Conservation (phyloP, 2,888 invertebrate genomes). For the Slavum lentiscoides region DNA sequence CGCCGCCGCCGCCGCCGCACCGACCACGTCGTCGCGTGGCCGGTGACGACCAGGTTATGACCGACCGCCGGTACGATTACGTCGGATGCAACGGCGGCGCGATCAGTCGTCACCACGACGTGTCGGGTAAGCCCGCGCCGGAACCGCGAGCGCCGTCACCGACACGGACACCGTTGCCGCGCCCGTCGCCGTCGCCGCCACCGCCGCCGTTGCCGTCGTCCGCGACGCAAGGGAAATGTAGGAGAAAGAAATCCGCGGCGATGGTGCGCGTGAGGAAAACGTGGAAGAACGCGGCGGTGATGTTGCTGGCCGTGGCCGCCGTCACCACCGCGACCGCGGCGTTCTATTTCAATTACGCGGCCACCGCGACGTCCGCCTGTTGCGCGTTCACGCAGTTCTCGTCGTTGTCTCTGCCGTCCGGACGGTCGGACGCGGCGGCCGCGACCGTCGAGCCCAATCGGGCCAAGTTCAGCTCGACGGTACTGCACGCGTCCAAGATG, state of each 20-base stretch:
- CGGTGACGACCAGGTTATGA: background rate
- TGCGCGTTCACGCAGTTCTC: background rate
- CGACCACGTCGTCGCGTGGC: background rate
- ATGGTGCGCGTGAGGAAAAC: conserved; percentile 32
- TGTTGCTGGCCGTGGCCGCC: conserved; percentile 21
- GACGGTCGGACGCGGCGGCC: too few species aligned
- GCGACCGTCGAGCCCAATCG: conserved; percentile 67
- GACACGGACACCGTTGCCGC: background rate
- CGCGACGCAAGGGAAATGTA: background rate
- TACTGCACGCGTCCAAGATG: conserved; percentile 65
- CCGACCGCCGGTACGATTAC: conserved; percentile 11
- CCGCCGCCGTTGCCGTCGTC: background rate
- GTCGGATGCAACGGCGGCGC: background rate
- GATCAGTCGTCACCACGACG: background rate
- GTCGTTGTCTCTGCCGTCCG: background rate
- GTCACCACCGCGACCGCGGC: conserved; percentile 31
- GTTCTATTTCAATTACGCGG: conserved; percentile 44
- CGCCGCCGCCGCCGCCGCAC: background rate
- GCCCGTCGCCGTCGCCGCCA: background rate
- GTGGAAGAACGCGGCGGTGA: conserved; percentile 29
- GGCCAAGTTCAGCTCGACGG: conserved; percentile 72
- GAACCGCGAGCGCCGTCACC: background rate
- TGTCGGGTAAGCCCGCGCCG: background rate
- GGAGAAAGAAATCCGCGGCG: background rate
- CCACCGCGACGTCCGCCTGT: conserved; percentile 16